Conservation (phyloP, 2,113 vertebrate species). For the Cricetomys ansorgei region DNA sequence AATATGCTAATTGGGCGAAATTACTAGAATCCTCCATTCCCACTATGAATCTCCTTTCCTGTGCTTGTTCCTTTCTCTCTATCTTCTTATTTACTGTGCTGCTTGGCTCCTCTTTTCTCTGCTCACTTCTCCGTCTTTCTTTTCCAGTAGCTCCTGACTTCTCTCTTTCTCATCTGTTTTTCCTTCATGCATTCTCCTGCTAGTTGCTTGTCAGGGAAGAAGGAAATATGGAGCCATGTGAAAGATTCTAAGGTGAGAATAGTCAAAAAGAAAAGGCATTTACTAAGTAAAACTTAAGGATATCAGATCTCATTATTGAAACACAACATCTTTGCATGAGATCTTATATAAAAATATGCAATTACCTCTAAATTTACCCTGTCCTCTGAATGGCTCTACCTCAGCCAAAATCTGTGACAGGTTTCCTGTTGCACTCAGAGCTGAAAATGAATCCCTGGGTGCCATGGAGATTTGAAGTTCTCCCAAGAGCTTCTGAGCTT, state of each 20-base stretch:
- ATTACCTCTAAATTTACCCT: slow-evolving; percentile 44
- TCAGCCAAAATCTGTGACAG: slow-evolving; percentile 46
- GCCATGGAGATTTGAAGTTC: slow-evolving; percentile 68
- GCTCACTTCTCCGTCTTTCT: neutral
- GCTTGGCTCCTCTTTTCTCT: neutral
- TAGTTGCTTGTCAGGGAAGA: neutral
- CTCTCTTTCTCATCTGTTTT: neutral
- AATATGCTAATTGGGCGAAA: neutral
- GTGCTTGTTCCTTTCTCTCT: neutral
- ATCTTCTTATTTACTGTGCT: neutral
- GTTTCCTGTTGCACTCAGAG: slow-evolving; percentile 53
- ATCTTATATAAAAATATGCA: slow-evolving; percentile 32
- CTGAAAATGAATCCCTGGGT: slow-evolving; percentile 58
- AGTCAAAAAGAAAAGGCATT: slow-evolving; percentile 25
- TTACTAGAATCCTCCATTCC: slow-evolving; percentile 9
- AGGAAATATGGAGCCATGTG: slow-evolving; percentile 17
- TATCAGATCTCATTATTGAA: neutral
- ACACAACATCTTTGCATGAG: slow-evolving; percentile 19
- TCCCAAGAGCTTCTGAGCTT: slow-evolving; percentile 76
- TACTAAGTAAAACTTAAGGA: slow-evolving; percentile 43
- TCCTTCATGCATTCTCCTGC: neutral
- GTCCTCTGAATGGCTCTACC: neutral
- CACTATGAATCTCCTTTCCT: neutral
- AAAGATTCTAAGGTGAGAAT: slow-evolving; percentile 31
- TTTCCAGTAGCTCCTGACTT: neutral